phyloP scores from a whole-genome alignment of 2,113 vertebrate species.

The Mesoclemmys tuberculata region DNA sequence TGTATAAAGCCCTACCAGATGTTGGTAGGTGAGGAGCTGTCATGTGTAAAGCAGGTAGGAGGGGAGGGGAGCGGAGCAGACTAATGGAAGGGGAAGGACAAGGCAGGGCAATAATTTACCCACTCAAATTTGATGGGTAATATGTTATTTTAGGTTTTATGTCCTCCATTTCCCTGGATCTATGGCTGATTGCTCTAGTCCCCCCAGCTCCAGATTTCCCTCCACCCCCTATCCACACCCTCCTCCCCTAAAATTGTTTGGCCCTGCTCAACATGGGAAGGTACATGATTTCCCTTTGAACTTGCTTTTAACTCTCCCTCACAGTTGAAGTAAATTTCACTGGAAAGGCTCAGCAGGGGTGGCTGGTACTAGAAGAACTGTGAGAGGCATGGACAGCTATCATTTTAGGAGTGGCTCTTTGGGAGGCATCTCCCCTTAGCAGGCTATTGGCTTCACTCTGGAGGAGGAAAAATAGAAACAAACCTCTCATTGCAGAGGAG shows the following conservation, averaged over 20 bases:
- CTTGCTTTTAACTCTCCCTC: not conserved
- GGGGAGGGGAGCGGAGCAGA: not conserved
- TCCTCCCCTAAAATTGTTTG: not conserved
- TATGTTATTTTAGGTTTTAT: not conserved
- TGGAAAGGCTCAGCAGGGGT: not conserved
- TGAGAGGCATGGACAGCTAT: not conserved
- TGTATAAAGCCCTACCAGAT: constrained; percentile 48
- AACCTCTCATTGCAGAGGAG: not conserved
- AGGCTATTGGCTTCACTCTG: not conserved
- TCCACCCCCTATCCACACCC: no score
- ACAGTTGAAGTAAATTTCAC: not conserved
- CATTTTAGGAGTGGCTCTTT: not conserved
- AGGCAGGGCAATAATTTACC: constrained; percentile 1
- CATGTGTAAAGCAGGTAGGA: not conserved
- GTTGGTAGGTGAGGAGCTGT: constrained; percentile 52
- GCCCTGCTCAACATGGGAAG: rapidly evolving
- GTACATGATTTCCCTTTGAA: not conserved
- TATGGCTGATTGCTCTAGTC: not conserved
- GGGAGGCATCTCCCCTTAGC: not conserved
- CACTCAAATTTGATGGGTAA: not conserved
- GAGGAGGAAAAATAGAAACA: not conserved
- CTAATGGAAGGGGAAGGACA: not conserved
- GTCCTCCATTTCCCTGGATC: not conserved
- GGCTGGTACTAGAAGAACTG: not conserved
- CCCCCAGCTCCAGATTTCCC: not conserved